These are phyloP conservation scores for Diploscapter pachys DNA, from an alignment of 1,140 invertebrate species.

Conservation along the genomic window DNA sequence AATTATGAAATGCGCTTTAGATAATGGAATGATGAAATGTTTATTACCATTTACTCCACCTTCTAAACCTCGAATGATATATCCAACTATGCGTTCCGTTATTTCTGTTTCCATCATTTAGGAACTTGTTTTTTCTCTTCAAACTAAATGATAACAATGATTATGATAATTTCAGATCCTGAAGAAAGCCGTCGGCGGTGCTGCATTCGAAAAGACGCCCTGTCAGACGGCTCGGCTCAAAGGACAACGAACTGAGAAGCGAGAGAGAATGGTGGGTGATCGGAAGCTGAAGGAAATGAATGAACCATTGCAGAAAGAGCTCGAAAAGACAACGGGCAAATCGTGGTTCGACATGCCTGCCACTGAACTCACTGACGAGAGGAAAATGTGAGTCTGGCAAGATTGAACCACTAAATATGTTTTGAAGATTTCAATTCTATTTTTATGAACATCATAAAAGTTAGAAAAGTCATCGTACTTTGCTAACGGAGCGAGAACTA, in stretches of 20 bases:
- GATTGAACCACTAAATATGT: neutral
- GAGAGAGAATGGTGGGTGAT: neutral
- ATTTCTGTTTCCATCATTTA: no score
- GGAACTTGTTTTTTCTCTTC: no score
- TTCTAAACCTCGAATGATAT: no score
- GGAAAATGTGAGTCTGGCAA: neutral
- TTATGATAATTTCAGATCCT: constrained; percentile 5
- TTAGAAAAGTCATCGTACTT: neutral
- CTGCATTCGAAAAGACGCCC: constrained; percentile 6
- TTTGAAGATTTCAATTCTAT: neutral
- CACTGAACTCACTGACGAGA: constrained; percentile 26
- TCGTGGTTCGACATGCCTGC: constrained; percentile 30
- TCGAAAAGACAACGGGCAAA: constrained; percentile 20
- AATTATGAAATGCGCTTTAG: no score
- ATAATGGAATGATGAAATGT: no score
- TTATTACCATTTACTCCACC: no score
- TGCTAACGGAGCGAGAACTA: neutral
- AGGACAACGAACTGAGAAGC: constrained; percentile 9
- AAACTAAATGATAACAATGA: no score
- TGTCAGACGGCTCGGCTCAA: neutral
- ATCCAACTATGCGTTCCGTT: no score
- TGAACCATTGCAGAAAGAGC: constrained; percentile 16
- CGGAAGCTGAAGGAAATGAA: neutral
- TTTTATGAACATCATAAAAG: neutral
- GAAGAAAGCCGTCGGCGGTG: constrained; percentile 1